Evolutionary conservation across 2,888 invertebrate species (phyloP).

Genomic region (Tridacna gigas): DNA sequence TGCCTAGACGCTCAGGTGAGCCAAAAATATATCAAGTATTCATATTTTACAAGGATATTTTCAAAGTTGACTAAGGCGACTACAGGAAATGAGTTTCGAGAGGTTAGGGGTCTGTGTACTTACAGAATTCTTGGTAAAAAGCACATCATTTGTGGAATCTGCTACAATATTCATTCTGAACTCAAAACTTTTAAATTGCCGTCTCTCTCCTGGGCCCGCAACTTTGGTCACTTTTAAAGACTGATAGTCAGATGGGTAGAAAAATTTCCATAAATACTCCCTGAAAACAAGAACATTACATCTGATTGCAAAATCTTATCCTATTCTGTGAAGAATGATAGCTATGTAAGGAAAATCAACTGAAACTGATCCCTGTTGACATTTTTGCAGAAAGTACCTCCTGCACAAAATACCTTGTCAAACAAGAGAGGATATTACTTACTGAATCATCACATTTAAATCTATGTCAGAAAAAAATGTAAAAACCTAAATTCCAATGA

Average conservation of each 20-base stretch:
- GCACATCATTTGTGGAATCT: constrained; percentile 97
- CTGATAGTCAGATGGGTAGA: constrained; percentile 89
- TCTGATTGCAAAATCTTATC: no score
- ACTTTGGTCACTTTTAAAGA: constrained; percentile 89
- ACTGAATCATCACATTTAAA: no score
- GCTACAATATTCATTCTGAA: constrained; percentile 94
- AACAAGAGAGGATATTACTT: no score
- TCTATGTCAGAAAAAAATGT: no score
- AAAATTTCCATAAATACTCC: constrained; percentile 97
- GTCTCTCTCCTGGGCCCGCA: constrained; percentile 93
- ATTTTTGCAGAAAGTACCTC: no score
- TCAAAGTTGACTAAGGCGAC: background rate
- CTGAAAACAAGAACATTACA: background rate
- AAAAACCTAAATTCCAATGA: no score
- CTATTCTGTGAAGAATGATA: no score
- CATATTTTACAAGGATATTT: background rate
- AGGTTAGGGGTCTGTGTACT: constrained; percentile 27
- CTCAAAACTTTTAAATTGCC: constrained; percentile 96
- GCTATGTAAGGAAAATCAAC: no score
- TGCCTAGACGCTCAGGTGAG: no score
- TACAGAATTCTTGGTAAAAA: constrained; percentile 95
- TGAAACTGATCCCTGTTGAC: no score
- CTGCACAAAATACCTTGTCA: no score
- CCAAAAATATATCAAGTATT: no score
- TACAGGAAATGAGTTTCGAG: background rate